Evolutionary conservation across 2,113 vertebrate species (phyloP), one percentile per base, ranked within the genome.

Genomic region (Tapirus terrestris): DNA sequence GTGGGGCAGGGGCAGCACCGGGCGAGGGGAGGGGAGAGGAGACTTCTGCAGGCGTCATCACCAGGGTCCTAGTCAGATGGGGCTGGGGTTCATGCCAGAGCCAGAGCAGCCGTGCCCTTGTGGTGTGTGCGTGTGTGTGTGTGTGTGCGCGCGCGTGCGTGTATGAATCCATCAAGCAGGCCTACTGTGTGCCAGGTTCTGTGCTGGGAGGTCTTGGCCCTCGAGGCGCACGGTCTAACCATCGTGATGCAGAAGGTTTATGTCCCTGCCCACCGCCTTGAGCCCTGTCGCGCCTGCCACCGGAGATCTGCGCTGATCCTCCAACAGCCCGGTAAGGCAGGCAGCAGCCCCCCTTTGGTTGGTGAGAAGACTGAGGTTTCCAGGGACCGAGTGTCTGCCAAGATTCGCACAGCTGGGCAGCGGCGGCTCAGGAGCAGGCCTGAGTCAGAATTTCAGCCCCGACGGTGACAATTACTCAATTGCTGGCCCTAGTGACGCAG

Each of bases 391-490:
- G 39, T 4, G 27, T 21, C 33, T 45, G 65, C 83, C 36, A 9
- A 25, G 51, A 39, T 29, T 58, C 48, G 23, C 20, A 8, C 20
- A 1, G 12, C 45, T 2, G 27, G 39, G 31, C 17, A 77, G 51
- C 0, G 1, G 16, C 0, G 29, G 33, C 4, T 21, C 39, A 11
- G 51, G 65, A 60, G 33, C n/a, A n/a, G 68, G 65, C 43, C 39
- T 0, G 0, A 13, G 45, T 4, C 0, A 2, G 75, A 16, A 33
- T 29, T 17, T 80, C 48, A n/a, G 13, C 13, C 16, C 36, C 1
- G 13, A 1, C 0, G 1, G 18, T 18, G 43, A 43, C 10, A 36
- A 20, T 12, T 4, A n/a, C n/a, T 18, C 56, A 0, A 0, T 31
- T 17, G 17, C 79, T 11, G 18, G 51, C 21, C 43, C 70, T 31